Evolutionary conservation across 2,888 invertebrate genomes (phyloP).

Genomic region (Ptilodon capucinus): DNA sequence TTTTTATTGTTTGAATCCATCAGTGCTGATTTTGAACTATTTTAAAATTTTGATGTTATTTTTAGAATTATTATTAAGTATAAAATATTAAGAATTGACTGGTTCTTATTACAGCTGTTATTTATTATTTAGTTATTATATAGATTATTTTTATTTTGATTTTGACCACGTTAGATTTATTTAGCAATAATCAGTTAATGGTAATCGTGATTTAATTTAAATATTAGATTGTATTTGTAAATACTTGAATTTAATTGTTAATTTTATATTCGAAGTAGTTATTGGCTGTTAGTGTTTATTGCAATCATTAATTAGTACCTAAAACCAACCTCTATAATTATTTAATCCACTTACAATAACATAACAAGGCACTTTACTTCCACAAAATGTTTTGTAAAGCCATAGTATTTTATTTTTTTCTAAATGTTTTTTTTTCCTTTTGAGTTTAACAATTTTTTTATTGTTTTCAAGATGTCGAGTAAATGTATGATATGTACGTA

Average conservation of each 20-base stretch:
- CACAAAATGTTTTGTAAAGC: too few species aligned
- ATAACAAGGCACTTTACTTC: too few species aligned
- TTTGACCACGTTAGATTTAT: slow-evolving; percentile 34
- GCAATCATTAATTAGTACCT: too few species aligned
- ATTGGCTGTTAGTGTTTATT: slow-evolving; percentile 20
- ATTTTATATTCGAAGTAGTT: slow-evolving; percentile 11
- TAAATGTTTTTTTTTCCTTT: too few species aligned
- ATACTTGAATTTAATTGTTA: slow-evolving; percentile 12
- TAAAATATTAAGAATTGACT: slow-evolving; percentile 55
- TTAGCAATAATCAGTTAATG: slow-evolving; percentile 43
- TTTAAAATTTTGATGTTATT: slow-evolving; percentile 28
- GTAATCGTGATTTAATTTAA: slow-evolving; percentile 51
- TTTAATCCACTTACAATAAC: too few species aligned
- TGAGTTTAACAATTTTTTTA: too few species aligned
- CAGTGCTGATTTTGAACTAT: slow-evolving; percentile 40
- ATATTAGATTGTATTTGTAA: slow-evolving; percentile 27
- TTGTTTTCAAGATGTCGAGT: not conserved
- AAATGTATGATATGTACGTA: not conserved
- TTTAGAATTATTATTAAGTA: slow-evolving; percentile 22
- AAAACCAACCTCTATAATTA: too few species aligned
- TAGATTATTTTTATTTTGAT: slow-evolving; percentile 33
- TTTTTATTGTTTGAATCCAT: slow-evolving; percentile 44
- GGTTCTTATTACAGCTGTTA: slow-evolving; percentile 70
- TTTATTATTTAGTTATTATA: slow-evolving; percentile 71
- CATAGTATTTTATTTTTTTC: too few species aligned